Evolutionary conservation across 2,797 vertebrate species (phyloP), one percentile per base, ranked within the genome.

Genomic region (Bradypodion pumilum): DNA sequence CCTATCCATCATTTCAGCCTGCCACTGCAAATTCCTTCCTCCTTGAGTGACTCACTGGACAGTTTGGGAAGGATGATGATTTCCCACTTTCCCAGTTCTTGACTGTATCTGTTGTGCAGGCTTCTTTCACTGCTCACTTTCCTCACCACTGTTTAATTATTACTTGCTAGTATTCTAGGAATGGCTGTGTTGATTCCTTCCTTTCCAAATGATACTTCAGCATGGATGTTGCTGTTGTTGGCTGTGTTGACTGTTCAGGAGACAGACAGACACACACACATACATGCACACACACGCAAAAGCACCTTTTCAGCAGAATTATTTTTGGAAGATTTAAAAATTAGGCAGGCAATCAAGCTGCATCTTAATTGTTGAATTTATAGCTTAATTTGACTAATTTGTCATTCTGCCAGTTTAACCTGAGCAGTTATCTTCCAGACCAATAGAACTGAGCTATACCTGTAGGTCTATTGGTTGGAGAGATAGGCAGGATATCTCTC

Each of bases 1-100:
- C 12, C 49, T 49, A 63, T 80, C 78, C 77, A 75, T 81, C 84
- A 77, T 32, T 69, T 63, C 32, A 69, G 15, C 15, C 56, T 21
- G 70, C 52, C 77, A 87, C 72, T 70, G 73, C 42, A 35, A 52
- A 76, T 87, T 69, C 63, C 77, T 87, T 87, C 81, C 77, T 70
- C 65, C 52, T 63, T 76, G 63, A 52, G 56, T 87, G 77, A 87
- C 56, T 87, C 86, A 87, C 29, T 35, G 44, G 59, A 76, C 60
- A 40, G 46, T 81, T 82, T 75, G 78, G 83, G 79, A 88, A 85
- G 69, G 74, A 60, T 1, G 37, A 66, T n/a, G 29, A 73, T 81
- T 78, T 84, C 73, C 79, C 25, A n/a, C n/a, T 49, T 59, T 69
- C 42, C 21, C 21, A 63, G 72, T 59, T 27, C 29, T 60, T 83